A percentile compares a stretch with the other conserved stretches of the same genome.
Conservation (phyloP, 2,888 invertebrate genomes). For the Zhengitettix transpicula region DNA sequence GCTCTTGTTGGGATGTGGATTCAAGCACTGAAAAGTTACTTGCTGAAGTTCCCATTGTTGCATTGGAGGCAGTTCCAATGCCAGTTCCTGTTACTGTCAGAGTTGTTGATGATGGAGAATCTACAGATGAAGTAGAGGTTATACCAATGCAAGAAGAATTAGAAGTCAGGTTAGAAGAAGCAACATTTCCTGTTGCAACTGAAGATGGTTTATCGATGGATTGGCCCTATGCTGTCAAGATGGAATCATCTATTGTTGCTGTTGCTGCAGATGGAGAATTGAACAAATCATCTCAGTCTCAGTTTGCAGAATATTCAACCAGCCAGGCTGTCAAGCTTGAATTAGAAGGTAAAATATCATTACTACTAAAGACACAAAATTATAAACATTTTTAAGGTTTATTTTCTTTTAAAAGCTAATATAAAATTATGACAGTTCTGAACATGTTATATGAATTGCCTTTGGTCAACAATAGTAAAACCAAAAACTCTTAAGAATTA, state of each 20-base stretch:
- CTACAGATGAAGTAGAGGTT: constrained; percentile 19
- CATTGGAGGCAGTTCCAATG: constrained; percentile 19
- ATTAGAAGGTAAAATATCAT: constrained; percentile 23
- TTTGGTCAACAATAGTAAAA: no score
- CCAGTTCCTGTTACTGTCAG: constrained; percentile 20
- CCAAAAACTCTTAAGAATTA: no score
- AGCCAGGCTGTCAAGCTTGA: constrained; percentile 33
- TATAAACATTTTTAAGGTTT: no score
- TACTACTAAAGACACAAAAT: no score
- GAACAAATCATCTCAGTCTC: constrained; percentile 13
- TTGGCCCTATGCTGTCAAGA: constrained; percentile 29
- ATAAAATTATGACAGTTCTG: no score
- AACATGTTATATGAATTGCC: no score
- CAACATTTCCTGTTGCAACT: constrained; percentile 24
- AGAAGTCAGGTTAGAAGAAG: constrained; percentile 35
- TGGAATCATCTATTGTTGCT: constrained; percentile 27
- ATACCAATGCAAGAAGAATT: constrained; percentile 41
- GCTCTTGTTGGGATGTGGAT: constrained; percentile 29
- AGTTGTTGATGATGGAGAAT: constrained; percentile 20
- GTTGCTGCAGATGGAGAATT: constrained; percentile 22
- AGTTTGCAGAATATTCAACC: constrained; percentile 22
- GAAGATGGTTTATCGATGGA: constrained; percentile 20
- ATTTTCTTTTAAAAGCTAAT: no score
- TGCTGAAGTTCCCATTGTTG: constrained; percentile 24
- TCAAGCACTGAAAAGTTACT: constrained; percentile 30